These are phyloP conservation scores for Drosophila prosaltans DNA, from an alignment of 1,140 invertebrate species.

Conservation along the genomic window DNA sequence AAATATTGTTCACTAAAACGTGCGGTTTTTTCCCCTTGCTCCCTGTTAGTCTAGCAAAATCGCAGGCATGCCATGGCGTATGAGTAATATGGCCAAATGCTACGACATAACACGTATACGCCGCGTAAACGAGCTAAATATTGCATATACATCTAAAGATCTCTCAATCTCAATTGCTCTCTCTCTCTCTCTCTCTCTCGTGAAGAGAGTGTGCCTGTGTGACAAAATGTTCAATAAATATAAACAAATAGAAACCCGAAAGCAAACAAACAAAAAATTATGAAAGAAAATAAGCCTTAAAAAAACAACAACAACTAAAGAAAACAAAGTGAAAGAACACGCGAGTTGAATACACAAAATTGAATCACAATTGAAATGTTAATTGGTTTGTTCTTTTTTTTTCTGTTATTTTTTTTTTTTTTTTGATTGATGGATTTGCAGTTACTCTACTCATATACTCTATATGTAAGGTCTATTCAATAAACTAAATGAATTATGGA, in stretches of 20 bases:
- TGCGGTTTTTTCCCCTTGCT: not conserved
- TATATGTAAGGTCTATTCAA: constrained; percentile 43
- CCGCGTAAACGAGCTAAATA: constrained; percentile 43
- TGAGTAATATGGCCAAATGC: constrained; percentile 64
- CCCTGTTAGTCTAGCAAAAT: constrained; percentile 2
- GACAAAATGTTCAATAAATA: constrained; percentile 74
- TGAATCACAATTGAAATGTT: constrained; percentile 31
- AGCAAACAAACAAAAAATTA: constrained; percentile 67
- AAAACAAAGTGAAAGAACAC: constrained; percentile 3
- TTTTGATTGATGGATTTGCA: constrained; percentile 37
- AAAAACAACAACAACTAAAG: constrained; percentile 10
- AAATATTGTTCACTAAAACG: not conserved
- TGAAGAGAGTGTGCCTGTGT: constrained; percentile 58
- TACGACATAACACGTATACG: constrained; percentile 73
- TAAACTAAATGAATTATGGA: constrained; percentile 77
- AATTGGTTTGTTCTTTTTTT: constrained; percentile 5
- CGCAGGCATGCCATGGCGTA: constrained; percentile 50
- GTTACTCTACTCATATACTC: constrained; percentile 39
- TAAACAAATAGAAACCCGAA: constrained; percentile 61
- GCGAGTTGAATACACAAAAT: constrained; percentile 2
- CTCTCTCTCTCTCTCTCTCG: constrained; percentile 16
- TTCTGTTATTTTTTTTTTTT: not conserved
- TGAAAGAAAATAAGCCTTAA: constrained; percentile 49
- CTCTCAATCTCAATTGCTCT: constrained; percentile 15
- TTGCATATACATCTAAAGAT: not conserved